Evolutionary conservation across 92 coral and sea anemone species (phyloP).

Genomic region (Anthopleura xanthogrammica): DNA sequence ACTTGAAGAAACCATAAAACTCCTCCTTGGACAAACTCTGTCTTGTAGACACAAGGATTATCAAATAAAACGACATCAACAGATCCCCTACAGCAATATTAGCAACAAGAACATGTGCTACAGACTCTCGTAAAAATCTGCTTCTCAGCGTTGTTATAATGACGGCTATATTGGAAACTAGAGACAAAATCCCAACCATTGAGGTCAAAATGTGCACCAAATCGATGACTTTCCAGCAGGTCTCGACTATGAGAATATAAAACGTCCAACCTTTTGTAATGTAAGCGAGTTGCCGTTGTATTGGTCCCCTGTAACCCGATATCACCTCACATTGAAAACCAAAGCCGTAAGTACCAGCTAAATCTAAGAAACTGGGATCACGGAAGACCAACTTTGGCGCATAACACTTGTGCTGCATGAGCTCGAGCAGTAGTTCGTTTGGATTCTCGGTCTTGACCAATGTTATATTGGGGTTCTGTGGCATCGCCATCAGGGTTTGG

Average conservation of each 20-base stretch:
- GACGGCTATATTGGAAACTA: conserved; percentile 24
- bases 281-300: not conserved
- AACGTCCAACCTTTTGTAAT: not conserved
- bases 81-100: conserved; percentile 47
- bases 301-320: not conserved
- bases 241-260: not conserved
- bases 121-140: conserved; percentile 14
- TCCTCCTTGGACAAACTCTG: not conserved
- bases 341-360: not conserved
- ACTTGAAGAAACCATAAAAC: not conserved
- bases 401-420: not conserved
- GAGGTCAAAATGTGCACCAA: conserved; percentile 12
- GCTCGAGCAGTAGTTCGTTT: not conserved
- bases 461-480: not conserved
- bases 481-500: not conserved
- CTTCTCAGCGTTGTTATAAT: conserved; percentile 29
- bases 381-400: not conserved
- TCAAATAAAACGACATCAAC: conserved; percentile 19
- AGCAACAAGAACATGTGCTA: conserved; percentile 33
- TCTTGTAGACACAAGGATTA: conserved; percentile 12
- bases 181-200: conserved; percentile 11
- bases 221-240: conserved; percentile 25
- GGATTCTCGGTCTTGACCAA: not conserved
- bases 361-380: not conserved
- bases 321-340: not conserved